Percentiles rank a stretch among this genome's conserved stretches.
Evolutionary conservation across 1,140 invertebrate species (phyloP).

Genomic region (Pectinophora gossypiella): DNA sequence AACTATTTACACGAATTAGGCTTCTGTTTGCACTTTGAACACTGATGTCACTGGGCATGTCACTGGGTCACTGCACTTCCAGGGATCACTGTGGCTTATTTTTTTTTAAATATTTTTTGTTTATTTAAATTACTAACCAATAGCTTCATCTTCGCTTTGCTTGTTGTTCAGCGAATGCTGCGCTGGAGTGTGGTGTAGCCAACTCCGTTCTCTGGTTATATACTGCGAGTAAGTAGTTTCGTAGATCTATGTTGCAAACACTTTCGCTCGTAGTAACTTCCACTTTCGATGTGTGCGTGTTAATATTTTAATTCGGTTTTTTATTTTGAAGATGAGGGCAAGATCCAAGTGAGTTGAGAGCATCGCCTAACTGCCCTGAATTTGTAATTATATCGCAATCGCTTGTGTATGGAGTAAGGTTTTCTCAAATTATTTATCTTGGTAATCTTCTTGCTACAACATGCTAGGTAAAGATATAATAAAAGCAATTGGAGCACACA

Average conservation of each 20-base stretch:
- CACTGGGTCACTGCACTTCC: slow-evolving; percentile 2
- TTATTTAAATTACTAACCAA: slow-evolving; percentile 55
- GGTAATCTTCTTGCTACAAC: no score
- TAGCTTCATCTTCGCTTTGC: slow-evolving; percentile 67
- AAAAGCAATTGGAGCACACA: no score
- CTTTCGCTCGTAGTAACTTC: slow-evolving; percentile 51
- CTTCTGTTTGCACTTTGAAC: neutral
- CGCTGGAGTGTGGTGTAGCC: slow-evolving; percentile 51
- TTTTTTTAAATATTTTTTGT: neutral
- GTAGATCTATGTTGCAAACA: slow-evolving; percentile 57
- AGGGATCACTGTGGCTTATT: neutral
- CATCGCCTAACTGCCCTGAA: neutral
- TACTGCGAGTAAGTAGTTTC: slow-evolving; percentile 55
- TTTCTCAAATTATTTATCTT: no score
- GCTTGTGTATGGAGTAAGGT: neutral
- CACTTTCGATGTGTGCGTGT: slow-evolving; percentile 37
- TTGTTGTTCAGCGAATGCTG: slow-evolving; percentile 60
- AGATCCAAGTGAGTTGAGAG: neutral
- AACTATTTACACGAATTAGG: neutral
- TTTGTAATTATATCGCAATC: slow-evolving; percentile 3
- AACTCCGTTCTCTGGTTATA: slow-evolving; percentile 42
- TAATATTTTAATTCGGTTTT: slow-evolving; percentile 24
- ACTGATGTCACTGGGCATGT: neutral
- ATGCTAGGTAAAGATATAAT: no score
- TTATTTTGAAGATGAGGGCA: slow-evolving; percentile 29